Evolutionary conservation across 2,797 vertebrate species (phyloP).

Genomic region (Anguilla megastoma): DNA sequence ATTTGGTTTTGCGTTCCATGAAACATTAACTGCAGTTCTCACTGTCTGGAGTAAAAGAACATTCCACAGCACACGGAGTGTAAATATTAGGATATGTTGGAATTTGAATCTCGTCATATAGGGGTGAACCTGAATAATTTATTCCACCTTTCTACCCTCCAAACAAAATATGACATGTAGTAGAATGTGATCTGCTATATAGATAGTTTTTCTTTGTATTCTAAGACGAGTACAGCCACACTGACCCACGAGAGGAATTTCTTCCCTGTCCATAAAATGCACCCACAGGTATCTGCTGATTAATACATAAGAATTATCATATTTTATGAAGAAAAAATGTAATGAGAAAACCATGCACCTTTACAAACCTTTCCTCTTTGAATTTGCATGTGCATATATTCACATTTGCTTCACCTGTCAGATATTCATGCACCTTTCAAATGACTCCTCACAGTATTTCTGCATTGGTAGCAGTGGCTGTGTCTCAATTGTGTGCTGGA

Average conservation of each 20-base stretch:
- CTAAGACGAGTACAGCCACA: neutral
- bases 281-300: neutral
- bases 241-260: neutral
- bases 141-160: neutral
- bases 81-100: conserved; percentile 24
- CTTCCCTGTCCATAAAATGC: neutral
- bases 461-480: neutral
- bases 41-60: conserved; percentile 21
- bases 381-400: neutral
- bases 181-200: neutral
- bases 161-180: neutral
- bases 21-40: conserved; percentile 18
- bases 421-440: neutral
- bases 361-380: neutral
- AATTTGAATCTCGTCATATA: conserved; percentile 14
- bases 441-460: neutral
- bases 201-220: neutral
- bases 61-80: neutral
- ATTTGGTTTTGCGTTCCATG: conserved; percentile 27
- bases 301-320: neutral
- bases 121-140: conserved; percentile 14
- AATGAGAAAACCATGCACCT: neutral
- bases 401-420: neutral
- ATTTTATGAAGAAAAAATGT: neutral
- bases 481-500: neutral